Evolutionary conservation across 2,888 invertebrate species (phyloP).

Genomic region (Hyalella azteca): DNA sequence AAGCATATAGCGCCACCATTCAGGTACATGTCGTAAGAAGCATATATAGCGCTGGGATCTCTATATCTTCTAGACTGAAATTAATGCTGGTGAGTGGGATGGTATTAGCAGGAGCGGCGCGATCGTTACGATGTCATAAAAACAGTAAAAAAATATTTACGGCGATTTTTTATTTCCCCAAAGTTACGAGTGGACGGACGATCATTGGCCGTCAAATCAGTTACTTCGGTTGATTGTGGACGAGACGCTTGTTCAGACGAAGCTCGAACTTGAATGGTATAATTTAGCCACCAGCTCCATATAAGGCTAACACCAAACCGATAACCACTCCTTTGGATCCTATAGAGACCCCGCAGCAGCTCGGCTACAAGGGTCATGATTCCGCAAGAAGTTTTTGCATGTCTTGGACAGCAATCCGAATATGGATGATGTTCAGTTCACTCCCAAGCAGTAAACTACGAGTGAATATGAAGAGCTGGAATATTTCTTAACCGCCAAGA

Average conservation of each 20-base stretch:
- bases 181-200: neutral
- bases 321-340: neutral
- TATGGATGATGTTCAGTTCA: slow-evolving; percentile 10
- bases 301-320: neutral
- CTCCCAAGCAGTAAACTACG: slow-evolving; percentile 10
- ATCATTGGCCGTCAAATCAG: slow-evolving; percentile 12
- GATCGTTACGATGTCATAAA: too few relatives aligned
- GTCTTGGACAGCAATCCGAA: neutral
- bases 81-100: too few relatives aligned
- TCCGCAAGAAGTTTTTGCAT: neutral
- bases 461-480: slow-evolving; percentile 3
- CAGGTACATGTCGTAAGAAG: too few relatives aligned
- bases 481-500: too few relatives aligned
- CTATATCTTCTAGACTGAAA: too few relatives aligned
- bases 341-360: neutral
- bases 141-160: neutral
- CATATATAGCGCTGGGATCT: too few relatives aligned
- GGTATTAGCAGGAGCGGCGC: too few relatives aligned
- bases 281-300: slow-evolving; percentile 8
- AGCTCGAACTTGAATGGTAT: slow-evolving; percentile 14
- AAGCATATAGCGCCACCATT: too few relatives aligned
- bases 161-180: neutral
- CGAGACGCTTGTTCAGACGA: neutral
- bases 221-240: neutral
- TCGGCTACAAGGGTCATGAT: neutral